Evolutionary conservation across 1,140 invertebrate species (phyloP).

Genomic region (Apis dorsata): DNA sequence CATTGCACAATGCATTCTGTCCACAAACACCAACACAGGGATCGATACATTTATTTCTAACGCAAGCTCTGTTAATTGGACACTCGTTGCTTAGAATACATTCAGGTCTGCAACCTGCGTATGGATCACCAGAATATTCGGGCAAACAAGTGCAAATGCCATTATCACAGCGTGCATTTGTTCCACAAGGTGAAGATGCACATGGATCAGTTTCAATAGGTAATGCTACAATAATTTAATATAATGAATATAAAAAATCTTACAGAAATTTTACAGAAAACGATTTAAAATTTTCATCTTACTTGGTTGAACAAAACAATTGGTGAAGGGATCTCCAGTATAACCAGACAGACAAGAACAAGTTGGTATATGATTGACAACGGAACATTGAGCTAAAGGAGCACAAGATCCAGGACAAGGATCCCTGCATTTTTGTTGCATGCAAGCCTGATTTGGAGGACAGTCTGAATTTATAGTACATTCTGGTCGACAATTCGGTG

Average conservation of each 20-base stretch:
- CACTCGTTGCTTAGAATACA: slow-evolving; percentile 92
- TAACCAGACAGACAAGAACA: slow-evolving; percentile 91
- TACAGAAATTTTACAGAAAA: slow-evolving; percentile 21
- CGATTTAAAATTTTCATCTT: not conserved
- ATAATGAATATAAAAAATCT: slow-evolving; percentile 22
- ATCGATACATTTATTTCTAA: slow-evolving; percentile 89
- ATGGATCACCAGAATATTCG: slow-evolving; percentile 82
- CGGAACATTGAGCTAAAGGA: slow-evolving; percentile 82
- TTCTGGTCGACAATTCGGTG: slow-evolving; percentile 85
- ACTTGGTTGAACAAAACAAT: slow-evolving; percentile 73
- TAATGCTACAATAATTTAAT: slow-evolving; percentile 41
- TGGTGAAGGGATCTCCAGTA: slow-evolving; percentile 89
- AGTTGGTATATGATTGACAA: slow-evolving; percentile 85
- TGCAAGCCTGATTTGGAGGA: slow-evolving; percentile 84
- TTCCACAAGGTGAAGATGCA: slow-evolving; percentile 86
- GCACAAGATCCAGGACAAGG: slow-evolving; percentile 88
- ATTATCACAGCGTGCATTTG: slow-evolving; percentile 85
- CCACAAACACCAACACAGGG: slow-evolving; percentile 88
- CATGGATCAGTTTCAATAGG: slow-evolving; percentile 80
- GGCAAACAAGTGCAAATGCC: slow-evolving; percentile 87
- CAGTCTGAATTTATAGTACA: slow-evolving; percentile 84
- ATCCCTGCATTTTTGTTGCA: slow-evolving; percentile 88
- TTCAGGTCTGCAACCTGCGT: slow-evolving; percentile 85
- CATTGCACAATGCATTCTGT: slow-evolving; percentile 84
- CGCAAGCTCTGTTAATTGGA: slow-evolving; percentile 88